Evolutionary conservation across 2,888 invertebrate genomes (phyloP).

Genomic region (Leptopilina myrica): DNA sequence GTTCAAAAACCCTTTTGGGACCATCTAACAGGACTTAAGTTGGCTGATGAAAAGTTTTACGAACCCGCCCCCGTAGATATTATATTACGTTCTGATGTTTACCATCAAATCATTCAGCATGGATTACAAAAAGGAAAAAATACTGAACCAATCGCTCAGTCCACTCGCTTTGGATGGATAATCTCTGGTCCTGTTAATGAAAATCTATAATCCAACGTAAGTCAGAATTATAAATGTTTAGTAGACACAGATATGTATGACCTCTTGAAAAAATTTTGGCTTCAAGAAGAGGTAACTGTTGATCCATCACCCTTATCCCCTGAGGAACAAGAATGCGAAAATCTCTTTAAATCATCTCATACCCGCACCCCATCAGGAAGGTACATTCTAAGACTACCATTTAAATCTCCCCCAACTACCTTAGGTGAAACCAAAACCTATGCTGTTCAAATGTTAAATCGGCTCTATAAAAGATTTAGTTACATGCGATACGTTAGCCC

Average conservation of each 20-base stretch:
- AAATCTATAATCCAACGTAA: background rate
- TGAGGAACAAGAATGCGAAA: conserved; percentile 44
- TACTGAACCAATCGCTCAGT: conserved; percentile 44
- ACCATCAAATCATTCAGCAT: conserved; percentile 39
- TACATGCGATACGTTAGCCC: no score
- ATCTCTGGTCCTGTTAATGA: conserved; percentile 38
- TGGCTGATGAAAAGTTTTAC: conserved; percentile 43
- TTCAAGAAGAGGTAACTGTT: conserved; percentile 40
- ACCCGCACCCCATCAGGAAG: conserved; percentile 41
- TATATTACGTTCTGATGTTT: conserved; percentile 48
- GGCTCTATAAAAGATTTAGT: conserved; percentile 35
- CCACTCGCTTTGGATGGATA: conserved; percentile 47
- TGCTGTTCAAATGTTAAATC: conserved; percentile 35
- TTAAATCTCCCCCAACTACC: conserved; percentile 20
- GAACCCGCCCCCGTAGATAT: conserved; percentile 43
- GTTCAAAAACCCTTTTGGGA: conserved; percentile 41
- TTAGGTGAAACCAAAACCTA: conserved; percentile 38
- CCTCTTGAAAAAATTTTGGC: conserved; percentile 44
- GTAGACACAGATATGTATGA: conserved; percentile 43
- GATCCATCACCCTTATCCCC: conserved; percentile 10
- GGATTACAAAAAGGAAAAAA: conserved; percentile 42
- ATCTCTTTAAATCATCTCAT: conserved; percentile 33
- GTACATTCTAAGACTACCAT: conserved; percentile 44
- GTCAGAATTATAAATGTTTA: conserved; percentile 43
- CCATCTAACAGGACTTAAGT: conserved; percentile 38